Evolutionary conservation across 2,113 vertebrate species (phyloP), one percentile per base, ranked within the genome.

Genomic region (Pantherophis guttatus): DNA sequence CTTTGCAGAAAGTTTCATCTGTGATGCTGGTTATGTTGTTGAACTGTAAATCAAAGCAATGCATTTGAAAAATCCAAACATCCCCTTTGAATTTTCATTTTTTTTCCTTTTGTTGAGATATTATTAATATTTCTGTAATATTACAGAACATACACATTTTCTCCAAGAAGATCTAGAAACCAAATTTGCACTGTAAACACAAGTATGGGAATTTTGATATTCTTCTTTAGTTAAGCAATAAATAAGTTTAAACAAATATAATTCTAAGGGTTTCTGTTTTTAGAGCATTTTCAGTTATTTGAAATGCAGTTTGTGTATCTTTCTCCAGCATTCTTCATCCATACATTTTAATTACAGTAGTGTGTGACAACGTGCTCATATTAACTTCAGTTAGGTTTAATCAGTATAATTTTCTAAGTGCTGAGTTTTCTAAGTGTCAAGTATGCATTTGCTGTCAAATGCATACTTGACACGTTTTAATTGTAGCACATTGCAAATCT

Each of bases 21-120:
- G 96, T 99, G 96, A 99, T 97, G 1, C 97, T 97, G 17, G 98
- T 98, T 96, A 99, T 99, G 96, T 99, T 99, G 98, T 99, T 99
- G 97, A 98, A 98, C 99, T 99, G 97, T 86, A 97, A 96, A 89
- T 24, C 96, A 94, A 96, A 94, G 93, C n/a, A 21, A 1, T 57
- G 15, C 53, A 23, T 86, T 95, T 62, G 50, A 89, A 86, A 91
- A 86, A 54, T 62, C 23, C 33, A 39, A 88, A 13, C 11, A 29
- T 62, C 55, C n/a, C 53, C 33, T 59, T 26, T 58, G 55, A 86
- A 57, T 12, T 90, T 92, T 87, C 52, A 21, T 15, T 50, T 50
- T 26, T 21, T 24, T 11, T 50, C 24, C 0, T 90, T 39, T 88
- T 91, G 0, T 48, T 52, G 11, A 54, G 39, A 21, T 86, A 53